phyloP scores from a whole-genome alignment of 2,797 vertebrate species.

The Hydrophis major region DNA sequence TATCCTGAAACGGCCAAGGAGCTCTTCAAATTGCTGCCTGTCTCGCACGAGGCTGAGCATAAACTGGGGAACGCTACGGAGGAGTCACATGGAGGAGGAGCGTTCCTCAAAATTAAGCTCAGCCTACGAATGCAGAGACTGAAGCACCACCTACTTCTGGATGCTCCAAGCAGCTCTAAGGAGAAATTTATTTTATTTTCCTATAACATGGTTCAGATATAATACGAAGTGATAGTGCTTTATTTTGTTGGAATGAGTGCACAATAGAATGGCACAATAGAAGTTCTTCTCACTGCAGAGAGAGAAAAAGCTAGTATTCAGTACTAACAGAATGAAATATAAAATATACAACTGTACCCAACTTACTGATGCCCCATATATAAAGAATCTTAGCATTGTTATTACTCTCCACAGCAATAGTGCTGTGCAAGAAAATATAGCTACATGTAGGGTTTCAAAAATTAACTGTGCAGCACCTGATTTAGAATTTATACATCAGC shows the following conservation, averaged over 20 bases:
- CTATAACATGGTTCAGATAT: background rate
- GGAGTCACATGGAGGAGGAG: no score
- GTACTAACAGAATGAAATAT: background rate
- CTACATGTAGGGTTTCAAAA: background rate
- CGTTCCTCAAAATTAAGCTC: no score
- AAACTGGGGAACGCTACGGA: no score
- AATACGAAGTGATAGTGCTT: background rate
- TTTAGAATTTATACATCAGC: background rate
- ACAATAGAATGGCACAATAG: background rate
- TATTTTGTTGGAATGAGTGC: background rate
- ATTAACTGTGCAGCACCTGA: background rate
- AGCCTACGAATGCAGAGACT: no score
- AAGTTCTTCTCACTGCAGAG: background rate
- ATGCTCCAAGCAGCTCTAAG: no score
- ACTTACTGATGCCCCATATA: background rate
- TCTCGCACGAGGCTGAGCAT: no score
- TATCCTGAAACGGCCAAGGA: no score
- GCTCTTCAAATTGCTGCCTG: no score
- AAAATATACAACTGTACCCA: background rate
- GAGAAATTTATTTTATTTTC: background rate
- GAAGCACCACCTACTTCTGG: no score
- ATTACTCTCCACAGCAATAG: no score
- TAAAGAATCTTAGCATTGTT: background rate
- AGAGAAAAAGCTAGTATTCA: background rate
- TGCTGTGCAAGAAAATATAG: background rate